A percentile compares a stretch with the other conserved stretches of the same genome.
Evolutionary conservation across 2,888 invertebrate species (phyloP).

Genomic region (Tenthredo mesomela): DNA sequence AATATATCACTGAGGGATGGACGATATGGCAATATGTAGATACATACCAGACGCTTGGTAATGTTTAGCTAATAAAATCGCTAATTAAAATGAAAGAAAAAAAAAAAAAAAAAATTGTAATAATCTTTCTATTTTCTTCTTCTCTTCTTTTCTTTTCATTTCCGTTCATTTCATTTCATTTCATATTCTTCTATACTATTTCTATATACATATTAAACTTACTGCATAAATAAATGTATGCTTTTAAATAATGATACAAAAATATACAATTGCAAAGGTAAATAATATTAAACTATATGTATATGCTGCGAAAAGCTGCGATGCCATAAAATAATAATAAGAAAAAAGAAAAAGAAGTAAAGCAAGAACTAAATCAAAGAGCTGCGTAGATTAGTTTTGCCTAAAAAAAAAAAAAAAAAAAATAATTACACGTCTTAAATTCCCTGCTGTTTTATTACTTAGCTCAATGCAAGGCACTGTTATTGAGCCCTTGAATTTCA

Average conservation of each 20-base stretch:
- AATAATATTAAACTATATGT: constrained; percentile 32
- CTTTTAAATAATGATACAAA: constrained; percentile 69
- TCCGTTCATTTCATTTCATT: no score
- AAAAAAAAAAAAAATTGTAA: background rate
- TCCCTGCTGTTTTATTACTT: constrained; percentile 11
- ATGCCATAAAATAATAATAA: background rate
- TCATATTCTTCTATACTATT: constrained; percentile 45
- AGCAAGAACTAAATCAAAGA: constrained; percentile 10
- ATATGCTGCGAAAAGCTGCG: background rate
- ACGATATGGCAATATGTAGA: constrained; percentile 37
- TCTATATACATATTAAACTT: constrained; percentile 61
- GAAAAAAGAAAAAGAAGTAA: background rate
- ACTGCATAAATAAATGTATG: constrained; percentile 67
- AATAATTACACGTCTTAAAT: background rate
- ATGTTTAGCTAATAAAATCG: constrained; percentile 26
- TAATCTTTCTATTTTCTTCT: background rate
- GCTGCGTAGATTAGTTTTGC: constrained; percentile 16
- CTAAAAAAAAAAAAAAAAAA: background rate
- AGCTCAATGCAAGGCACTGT: constrained; percentile 63
- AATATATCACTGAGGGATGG: constrained; percentile 47
- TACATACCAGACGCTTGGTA: constrained; percentile 33
- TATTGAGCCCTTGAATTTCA: constrained; percentile 53
- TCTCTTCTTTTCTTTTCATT: background rate
- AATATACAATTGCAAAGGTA: constrained; percentile 66
- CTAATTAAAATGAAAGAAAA: constrained; percentile 25